A percentile compares a stretch with the other conserved stretches of the same genome.
These are phyloP conservation scores for Schmidtea mediterranea DNA, from an alignment of 1,140 invertebrate species.

Conservation along the genomic window DNA sequence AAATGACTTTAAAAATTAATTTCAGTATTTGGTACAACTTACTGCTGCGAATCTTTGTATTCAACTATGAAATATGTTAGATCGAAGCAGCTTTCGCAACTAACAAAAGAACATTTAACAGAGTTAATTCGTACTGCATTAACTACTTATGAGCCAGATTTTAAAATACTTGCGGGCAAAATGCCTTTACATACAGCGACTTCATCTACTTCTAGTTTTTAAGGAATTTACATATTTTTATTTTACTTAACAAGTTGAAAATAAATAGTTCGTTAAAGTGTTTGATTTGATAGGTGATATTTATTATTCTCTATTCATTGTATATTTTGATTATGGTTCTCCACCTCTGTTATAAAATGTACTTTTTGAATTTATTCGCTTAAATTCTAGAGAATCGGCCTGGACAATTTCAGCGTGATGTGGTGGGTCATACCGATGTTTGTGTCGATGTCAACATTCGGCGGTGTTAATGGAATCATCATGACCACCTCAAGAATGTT, in stretches of 20 bases:
- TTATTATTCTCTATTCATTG: conserved; percentile 9
- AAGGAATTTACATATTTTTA: not conserved
- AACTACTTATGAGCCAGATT: too few relatives aligned
- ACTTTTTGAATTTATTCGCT: not conserved
- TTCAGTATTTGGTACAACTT: too few relatives aligned
- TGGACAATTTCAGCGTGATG: conserved; percentile 44
- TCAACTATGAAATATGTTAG: too few relatives aligned
- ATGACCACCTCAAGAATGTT: conserved; percentile 82
- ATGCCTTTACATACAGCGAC: too few relatives aligned
- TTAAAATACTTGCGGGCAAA: too few relatives aligned
- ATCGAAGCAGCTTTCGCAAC: too few relatives aligned
- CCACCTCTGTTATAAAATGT: conserved; percentile 9
- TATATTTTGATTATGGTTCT: too few relatives aligned
- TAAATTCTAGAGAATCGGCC: not conserved
- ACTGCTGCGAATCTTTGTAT: too few relatives aligned
- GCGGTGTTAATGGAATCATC: conserved; percentile 86
- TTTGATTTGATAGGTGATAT: not conserved
- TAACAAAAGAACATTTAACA: too few relatives aligned
- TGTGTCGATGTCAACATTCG: conserved; percentile 87
- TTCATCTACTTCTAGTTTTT: too few relatives aligned
- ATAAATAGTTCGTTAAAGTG: not conserved
- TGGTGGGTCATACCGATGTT: conserved; percentile 91
- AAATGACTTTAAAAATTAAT: too few relatives aligned
- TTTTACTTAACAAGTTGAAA: not conserved
- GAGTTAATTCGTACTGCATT: too few relatives aligned